Conservation (phyloP, 2,797 vertebrate species). For the Serranus cabrilla region DNA sequence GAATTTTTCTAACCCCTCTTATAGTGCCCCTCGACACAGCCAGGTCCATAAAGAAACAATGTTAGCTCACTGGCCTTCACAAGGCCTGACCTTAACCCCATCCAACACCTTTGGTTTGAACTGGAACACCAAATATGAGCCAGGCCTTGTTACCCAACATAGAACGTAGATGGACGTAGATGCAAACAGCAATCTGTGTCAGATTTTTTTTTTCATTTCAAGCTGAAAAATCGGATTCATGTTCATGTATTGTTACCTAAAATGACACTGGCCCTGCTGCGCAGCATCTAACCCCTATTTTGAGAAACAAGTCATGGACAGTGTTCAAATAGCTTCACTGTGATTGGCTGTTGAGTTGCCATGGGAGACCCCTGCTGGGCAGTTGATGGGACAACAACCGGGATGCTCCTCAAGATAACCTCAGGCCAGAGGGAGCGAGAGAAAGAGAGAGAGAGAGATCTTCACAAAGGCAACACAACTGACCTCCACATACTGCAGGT, state of each 20-base stretch:
- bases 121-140: neutral
- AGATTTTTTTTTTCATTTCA: too few relatives aligned
- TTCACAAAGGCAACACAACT: neutral
- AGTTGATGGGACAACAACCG: slow-evolving; percentile 22
- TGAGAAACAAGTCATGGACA: neutral
- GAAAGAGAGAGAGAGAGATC: slow-evolving; percentile 3
- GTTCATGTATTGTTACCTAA: neutral
- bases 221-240: neutral
- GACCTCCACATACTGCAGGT: slow-evolving; percentile 41
- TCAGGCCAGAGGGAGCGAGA: neutral
- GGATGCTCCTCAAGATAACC: neutral
- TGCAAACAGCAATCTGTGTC: too few relatives aligned
- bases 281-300: neutral
- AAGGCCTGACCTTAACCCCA: neutral
- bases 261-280: neutral
- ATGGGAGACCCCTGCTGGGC: slow-evolving; percentile 53
- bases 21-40: neutral
- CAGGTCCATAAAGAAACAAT: neutral
- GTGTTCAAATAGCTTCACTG: neutral
- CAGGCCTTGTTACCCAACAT: neutral
- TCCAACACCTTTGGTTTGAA: neutral
- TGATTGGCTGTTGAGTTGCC: slow-evolving; percentile 38
- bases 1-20: too few relatives aligned
- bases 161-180: too few relatives aligned
- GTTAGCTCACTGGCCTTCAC: too few relatives aligned